Conservation (phyloP, 2,113 vertebrate species). For the Lamprologus lemairii region DNA sequence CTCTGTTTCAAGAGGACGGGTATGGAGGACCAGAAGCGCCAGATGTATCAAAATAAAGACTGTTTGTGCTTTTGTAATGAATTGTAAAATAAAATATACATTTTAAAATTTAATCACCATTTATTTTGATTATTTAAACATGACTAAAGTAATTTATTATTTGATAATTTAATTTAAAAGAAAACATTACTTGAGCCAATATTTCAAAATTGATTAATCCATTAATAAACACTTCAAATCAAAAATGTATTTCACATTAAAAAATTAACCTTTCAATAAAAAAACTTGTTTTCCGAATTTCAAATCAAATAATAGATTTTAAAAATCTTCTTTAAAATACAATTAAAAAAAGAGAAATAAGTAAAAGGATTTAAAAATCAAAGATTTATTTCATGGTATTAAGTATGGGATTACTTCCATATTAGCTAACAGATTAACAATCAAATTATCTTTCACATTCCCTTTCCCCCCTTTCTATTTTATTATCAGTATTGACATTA, state of each 20-base stretch:
- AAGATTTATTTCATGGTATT: neutral
- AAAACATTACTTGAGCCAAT: neutral
- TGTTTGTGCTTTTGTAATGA: neutral
- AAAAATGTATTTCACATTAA: neutral
- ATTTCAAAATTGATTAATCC: neutral
- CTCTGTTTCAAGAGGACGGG: rapidly evolving
- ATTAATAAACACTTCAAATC: neutral
- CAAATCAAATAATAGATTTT: neutral
- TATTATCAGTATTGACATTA: neutral
- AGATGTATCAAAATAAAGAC: neutral
- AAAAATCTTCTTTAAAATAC: neutral
- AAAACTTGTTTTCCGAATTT: neutral
- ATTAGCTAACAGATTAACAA: neutral
- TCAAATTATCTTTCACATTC: neutral
- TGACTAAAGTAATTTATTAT: neutral
- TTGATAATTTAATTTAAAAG: neutral
- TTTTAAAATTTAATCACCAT: neutral
- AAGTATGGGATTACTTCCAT: neutral
- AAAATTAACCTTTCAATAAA: neutral
- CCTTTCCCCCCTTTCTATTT: neutral
- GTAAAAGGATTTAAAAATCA: neutral
- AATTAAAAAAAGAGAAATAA: neutral
- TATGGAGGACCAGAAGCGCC: neutral
- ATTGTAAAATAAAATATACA: neutral
- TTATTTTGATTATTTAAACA: neutral